Evolutionary conservation across 2,888 invertebrate genomes (phyloP).

Genomic region (Crepidodera aurea): DNA sequence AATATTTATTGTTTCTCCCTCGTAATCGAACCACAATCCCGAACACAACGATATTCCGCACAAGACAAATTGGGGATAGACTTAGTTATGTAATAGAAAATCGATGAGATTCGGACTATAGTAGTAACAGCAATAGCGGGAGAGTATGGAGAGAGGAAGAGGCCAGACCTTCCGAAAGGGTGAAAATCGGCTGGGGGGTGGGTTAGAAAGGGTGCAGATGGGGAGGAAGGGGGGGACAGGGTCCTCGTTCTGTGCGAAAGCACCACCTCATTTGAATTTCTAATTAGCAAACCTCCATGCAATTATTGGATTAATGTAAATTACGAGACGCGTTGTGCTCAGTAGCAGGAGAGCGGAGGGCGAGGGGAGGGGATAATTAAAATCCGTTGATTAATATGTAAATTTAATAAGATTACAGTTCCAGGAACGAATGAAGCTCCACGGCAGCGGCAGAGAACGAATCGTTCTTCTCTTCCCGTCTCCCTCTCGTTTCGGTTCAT

Average conservation of each 20-base stretch:
- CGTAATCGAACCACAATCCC: conserved; percentile 27
- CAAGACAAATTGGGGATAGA: conserved; percentile 44
- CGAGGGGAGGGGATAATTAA: conserved; percentile 84
- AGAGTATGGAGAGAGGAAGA: conserved; percentile 39
- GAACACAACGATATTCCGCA: conserved; percentile 32
- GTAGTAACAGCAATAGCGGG: conserved; percentile 48
- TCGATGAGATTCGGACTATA: conserved; percentile 62
- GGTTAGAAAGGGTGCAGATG: conserved; percentile 19
- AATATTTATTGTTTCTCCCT: conserved; percentile 23
- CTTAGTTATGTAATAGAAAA: conserved; percentile 60
- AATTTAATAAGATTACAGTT: conserved; percentile 98
- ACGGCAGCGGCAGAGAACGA: conserved; percentile 45
- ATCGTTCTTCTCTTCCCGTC: conserved; percentile 15
- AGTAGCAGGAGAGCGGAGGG: conserved; percentile 59
- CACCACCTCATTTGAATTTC: conserved; percentile 76
- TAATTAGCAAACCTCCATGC: conserved; percentile 92
- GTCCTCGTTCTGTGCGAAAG: conserved; percentile 44
- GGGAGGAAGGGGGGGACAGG: conserved; percentile 50
- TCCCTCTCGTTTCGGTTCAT: conserved; percentile 8
- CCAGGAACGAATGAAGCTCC: conserved; percentile 76
- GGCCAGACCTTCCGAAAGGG: conserved; percentile 35
- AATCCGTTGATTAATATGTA: conserved; percentile 98
- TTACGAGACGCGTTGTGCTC: conserved; percentile 64
- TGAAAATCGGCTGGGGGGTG: conserved; percentile 35
- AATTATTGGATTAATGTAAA: conserved; percentile 92